Conservation (phyloP, 2,888 invertebrate genomes). For the Isoperla grammatica region DNA sequence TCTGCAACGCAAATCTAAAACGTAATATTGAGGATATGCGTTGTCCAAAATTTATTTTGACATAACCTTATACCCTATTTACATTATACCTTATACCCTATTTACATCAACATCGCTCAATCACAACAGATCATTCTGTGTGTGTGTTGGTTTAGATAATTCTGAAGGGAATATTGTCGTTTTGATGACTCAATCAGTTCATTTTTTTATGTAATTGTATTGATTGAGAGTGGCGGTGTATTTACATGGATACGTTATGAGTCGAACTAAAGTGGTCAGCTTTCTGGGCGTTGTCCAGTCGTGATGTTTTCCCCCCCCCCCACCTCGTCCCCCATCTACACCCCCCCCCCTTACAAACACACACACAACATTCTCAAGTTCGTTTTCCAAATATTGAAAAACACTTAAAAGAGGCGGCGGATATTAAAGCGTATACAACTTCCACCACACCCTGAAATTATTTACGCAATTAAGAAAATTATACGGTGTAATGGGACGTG, state of each 20-base stretch:
- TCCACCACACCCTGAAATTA: constrained; percentile 5
- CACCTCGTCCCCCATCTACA: neutral
- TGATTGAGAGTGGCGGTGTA: neutral
- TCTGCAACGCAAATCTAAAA: no score
- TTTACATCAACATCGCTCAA: no score
- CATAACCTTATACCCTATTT: no score
- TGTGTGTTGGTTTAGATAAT: no score
- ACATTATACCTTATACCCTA: no score
- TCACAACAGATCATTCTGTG: no score
- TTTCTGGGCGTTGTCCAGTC: neutral
- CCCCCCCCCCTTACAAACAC: neutral
- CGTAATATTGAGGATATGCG: no score
- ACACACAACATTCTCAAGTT: neutral
- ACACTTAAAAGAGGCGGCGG: neutral
- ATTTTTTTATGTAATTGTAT: neutral
- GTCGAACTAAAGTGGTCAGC: constrained; percentile 1
- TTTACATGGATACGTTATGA: constrained; percentile 1
- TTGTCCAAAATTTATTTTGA: no score
- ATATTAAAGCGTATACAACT: neutral
- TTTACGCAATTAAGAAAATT: constrained; percentile 8
- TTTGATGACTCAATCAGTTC: neutral
- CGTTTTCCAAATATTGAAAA: constrained; percentile 4
- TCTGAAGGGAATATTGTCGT: no score
- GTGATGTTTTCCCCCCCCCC: neutral
- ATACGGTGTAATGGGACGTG: no score